Evolutionary conservation across 1,140 invertebrate species (phyloP).

Genomic region (Planococcus citri): DNA sequence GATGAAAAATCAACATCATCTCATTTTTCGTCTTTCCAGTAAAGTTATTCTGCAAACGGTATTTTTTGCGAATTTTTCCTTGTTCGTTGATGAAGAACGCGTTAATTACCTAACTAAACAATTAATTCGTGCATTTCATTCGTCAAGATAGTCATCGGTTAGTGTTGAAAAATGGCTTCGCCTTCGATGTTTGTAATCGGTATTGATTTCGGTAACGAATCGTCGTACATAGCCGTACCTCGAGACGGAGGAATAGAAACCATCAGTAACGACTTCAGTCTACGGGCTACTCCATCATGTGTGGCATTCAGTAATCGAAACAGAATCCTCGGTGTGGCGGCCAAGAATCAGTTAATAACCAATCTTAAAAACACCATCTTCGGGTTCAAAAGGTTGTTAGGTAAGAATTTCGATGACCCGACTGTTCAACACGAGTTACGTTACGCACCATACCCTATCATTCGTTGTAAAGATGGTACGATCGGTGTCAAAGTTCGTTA

Average conservation of each 20-base stretch:
- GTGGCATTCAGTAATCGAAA: slow-evolving; percentile 88
- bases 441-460: slow-evolving; percentile 60
- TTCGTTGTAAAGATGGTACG: slow-evolving; percentile 51
- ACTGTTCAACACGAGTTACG: slow-evolving; percentile 66
- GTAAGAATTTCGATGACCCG: slow-evolving; percentile 74
- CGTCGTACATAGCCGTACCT: slow-evolving; percentile 91
- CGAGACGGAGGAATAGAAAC: slow-evolving; percentile 96
- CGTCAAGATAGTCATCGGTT: too few species aligned
- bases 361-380: slow-evolving; percentile 95
- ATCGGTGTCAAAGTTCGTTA: slow-evolving; percentile 78
- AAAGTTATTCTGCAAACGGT: not conserved
- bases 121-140: not conserved
- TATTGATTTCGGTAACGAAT: slow-evolving; percentile 96
- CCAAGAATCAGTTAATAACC: slow-evolving; percentile 91
- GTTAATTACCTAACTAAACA: too few species aligned
- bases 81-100: not conserved
- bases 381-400: slow-evolving; percentile 85
- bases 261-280: slow-evolving; percentile 95
- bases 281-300: slow-evolving; percentile 92
- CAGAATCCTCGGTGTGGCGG: slow-evolving; percentile 85
- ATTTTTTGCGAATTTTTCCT: not conserved
- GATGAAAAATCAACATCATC: not conserved
- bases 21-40: not conserved
- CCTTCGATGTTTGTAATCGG: slow-evolving; percentile 93
- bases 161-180: slow-evolving; percentile 42